These are phyloP conservation scores for Xenentodon cancila DNA, from an alignment of 2,797 vertebrate genomes.

Conservation along the genomic window DNA sequence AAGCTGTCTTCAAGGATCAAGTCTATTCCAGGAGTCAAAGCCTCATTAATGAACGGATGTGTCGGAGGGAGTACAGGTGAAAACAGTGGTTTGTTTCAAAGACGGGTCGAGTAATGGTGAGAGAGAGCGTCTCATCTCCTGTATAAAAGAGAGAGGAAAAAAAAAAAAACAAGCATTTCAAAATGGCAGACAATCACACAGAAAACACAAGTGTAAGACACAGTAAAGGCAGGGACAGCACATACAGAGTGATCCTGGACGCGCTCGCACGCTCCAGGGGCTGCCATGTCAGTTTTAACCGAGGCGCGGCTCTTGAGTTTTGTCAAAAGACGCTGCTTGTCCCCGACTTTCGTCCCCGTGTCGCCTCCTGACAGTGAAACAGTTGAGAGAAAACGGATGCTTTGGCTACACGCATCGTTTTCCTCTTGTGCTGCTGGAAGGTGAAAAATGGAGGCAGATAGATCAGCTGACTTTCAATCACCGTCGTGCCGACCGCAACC, in stretches of 20 bases:
- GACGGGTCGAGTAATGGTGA: neutral
- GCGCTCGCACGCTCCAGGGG: neutral
- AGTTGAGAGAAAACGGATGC: conserved; percentile 45
- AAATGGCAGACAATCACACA: conserved; percentile 78
- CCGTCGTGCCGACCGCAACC: conserved; percentile 51
- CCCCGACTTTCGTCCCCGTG: conserved; percentile 34
- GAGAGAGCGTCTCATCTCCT: conserved; percentile 9
- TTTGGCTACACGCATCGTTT: conserved; percentile 27
- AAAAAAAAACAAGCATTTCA: conserved; percentile 56
- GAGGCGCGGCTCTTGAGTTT: conserved; percentile 13
- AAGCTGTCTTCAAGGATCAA: conserved; percentile 68
- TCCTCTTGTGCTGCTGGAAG: conserved; percentile 55
- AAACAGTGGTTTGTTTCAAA: conserved; percentile 3
- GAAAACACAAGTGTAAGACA: conserved; percentile 56
- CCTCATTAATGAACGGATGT: conserved; percentile 30
- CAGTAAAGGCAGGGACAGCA: conserved; percentile 53
- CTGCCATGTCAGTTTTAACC: conserved; percentile 18
- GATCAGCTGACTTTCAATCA: conserved; percentile 64
- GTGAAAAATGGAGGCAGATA: conserved; percentile 72
- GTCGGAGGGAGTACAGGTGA: conserved; percentile 7
- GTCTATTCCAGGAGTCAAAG: conserved; percentile 56
- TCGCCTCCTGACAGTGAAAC: conserved; percentile 12
- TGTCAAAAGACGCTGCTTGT: conserved; percentile 28
- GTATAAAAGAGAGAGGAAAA: conserved; percentile 12
- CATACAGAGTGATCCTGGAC: conserved; percentile 31